Conservation (phyloP, 1,140 invertebrate species). For the Catajapyx aquilonaris region DNA sequence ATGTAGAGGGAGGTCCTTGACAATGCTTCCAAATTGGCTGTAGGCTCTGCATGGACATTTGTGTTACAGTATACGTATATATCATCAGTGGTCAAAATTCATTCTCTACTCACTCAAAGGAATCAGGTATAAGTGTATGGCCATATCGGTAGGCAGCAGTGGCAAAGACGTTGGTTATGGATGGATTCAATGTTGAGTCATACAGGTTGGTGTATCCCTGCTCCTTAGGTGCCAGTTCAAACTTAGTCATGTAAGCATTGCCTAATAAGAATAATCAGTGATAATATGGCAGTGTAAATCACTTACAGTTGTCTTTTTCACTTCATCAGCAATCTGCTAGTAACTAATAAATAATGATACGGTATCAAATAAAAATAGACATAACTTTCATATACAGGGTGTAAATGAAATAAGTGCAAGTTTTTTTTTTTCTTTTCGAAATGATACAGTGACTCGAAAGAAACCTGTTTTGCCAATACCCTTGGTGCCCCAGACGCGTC, state of each 20-base stretch:
- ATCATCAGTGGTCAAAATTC: conserved; percentile 2
- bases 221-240: conserved; percentile 19
- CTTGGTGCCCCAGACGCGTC: too few species aligned
- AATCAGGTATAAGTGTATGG: conserved; percentile 32
- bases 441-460: too few species aligned
- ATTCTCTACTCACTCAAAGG: conserved; percentile 20
- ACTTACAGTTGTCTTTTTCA: too few species aligned
- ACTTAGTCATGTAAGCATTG: conserved; percentile 22
- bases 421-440: not conserved
- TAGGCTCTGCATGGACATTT: conserved; percentile 17
- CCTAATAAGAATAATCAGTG: conserved; percentile 16
- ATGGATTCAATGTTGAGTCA: conserved; percentile 30
- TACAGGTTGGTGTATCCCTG: conserved; percentile 29
- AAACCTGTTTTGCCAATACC: too few species aligned
- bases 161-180: conserved; percentile 37
- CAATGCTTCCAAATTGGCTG: conserved; percentile 21
- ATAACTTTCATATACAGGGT: not conserved
- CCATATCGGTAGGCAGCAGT: conserved; percentile 40
- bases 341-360: too few species aligned
- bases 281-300: too few species aligned
- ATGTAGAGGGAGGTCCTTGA: conserved; percentile 29
- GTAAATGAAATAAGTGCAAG: too few species aligned
- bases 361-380: too few species aligned
- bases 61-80: not conserved
- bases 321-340: too few species aligned